These are phyloP conservation scores for Delichon dasypus DNA, from an alignment of 2,797 vertebrate species.

Conservation along the genomic window DNA sequence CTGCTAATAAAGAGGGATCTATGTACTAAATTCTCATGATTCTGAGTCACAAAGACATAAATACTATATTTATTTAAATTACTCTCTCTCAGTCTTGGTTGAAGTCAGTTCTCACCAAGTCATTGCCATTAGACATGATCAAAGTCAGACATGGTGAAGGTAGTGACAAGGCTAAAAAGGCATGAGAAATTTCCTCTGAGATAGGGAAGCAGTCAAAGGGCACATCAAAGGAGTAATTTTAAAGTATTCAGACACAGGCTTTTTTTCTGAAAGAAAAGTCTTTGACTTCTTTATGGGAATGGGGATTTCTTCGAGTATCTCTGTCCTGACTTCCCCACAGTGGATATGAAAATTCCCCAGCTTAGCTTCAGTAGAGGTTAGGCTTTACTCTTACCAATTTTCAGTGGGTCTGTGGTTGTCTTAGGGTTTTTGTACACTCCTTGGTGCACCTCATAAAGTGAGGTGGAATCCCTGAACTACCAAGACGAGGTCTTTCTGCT, in stretches of 20 bases:
- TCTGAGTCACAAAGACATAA: background rate
- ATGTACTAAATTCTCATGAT: rapidly evolving
- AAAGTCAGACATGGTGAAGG: background rate
- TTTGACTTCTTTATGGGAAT: background rate
- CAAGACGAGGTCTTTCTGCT: background rate
- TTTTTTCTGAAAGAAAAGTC: background rate
- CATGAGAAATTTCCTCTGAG: background rate
- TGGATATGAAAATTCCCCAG: rapidly evolving
- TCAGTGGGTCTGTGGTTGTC: background rate
- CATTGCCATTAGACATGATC: background rate
- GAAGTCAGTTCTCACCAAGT: background rate
- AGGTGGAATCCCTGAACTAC: background rate
- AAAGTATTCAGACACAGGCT: background rate
- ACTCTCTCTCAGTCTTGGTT: background rate
- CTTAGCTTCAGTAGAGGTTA: background rate
- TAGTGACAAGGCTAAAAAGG: background rate
- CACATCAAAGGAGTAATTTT: background rate
- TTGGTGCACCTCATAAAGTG: background rate
- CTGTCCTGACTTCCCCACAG: background rate
- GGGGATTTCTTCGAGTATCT: background rate
- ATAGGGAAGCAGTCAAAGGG: background rate
- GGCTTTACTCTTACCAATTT: background rate
- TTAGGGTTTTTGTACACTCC: background rate
- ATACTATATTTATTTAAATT: background rate
- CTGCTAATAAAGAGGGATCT: background rate